phyloP scores from a whole-genome alignment of 2,797 vertebrate species.

The Yasuhikotakia modesta region DNA sequence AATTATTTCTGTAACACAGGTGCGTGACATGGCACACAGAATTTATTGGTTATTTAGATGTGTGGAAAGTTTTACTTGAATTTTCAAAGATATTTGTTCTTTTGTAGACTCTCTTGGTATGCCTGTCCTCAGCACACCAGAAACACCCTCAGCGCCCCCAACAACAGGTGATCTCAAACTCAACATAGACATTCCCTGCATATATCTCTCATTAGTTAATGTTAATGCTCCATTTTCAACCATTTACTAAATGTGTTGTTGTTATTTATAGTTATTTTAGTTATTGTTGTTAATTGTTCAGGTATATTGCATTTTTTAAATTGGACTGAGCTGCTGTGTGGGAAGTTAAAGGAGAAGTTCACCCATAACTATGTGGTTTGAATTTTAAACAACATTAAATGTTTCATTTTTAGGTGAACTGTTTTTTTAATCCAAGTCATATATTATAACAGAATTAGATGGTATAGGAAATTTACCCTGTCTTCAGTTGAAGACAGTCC shows the following conservation, averaged over 20 bases:
- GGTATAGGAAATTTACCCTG: not conserved
- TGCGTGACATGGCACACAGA: not conserved
- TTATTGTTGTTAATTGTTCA: not conserved
- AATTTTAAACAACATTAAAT: too few relatives aligned
- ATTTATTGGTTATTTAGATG: too few relatives aligned
- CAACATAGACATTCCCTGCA: not conserved
- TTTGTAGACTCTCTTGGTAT: constrained; percentile 57
- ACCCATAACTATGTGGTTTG: not conserved
- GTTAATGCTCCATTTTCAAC: too few relatives aligned
- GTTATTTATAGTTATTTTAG: too few relatives aligned
- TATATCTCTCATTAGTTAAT: too few relatives aligned
- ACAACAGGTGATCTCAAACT: constrained; percentile 34
- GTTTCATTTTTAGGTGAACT: not conserved
- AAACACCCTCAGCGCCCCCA: not conserved
- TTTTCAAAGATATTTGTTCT: not conserved
- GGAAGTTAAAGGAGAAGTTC: not conserved
- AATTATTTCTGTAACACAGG: not conserved
- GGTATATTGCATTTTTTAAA: not conserved
- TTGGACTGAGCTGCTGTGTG: not conserved
- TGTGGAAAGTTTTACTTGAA: not conserved
- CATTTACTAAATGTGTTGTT: too few relatives aligned
- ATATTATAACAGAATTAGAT: not conserved
- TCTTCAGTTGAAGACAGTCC: too few relatives aligned
- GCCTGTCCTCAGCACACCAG: constrained; percentile 27
- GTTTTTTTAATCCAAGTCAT: not conserved